Evolutionary conservation across 2,113 vertebrate species (phyloP).

Genomic region (Cricetomys ansorgei): DNA sequence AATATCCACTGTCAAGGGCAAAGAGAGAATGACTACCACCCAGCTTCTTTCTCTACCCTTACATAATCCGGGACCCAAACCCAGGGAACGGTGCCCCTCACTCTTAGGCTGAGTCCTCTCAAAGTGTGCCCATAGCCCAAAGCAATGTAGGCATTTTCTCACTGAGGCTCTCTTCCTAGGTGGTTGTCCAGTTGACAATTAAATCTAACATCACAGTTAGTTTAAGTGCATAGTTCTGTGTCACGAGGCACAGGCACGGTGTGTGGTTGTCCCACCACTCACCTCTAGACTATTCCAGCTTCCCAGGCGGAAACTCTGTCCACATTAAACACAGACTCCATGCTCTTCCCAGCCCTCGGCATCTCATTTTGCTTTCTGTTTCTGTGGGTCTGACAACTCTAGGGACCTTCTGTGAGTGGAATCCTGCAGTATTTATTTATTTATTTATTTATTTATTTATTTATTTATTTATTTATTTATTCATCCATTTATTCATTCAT

Average conservation of each 20-base stretch:
- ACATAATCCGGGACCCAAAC: neutral
- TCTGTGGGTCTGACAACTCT: accelerated
- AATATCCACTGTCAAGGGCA: neutral
- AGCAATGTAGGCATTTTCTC: neutral
- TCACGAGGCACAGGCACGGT: no score
- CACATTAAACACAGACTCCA: neutral
- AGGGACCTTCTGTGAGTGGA: accelerated
- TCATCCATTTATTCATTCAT: neutral
- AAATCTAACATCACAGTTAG: neutral
- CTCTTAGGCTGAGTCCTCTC: neutral
- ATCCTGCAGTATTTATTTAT: neutral
- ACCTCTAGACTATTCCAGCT: neutral
- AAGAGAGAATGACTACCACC: neutral
- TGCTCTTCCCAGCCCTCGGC: accelerated
- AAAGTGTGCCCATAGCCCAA: neutral
- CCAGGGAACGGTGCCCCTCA: neutral
- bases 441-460: neutral
- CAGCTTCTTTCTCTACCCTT: neutral
- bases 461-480: neutral
- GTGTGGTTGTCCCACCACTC: no score
- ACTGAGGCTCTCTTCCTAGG: neutral
- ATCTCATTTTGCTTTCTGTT: neutral
- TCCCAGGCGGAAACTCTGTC: neutral
- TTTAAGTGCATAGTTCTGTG: neutral
- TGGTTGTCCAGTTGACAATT: neutral